Conservation (phyloP, 2,113 vertebrate genomes). For the Leucopternis melanops region DNA sequence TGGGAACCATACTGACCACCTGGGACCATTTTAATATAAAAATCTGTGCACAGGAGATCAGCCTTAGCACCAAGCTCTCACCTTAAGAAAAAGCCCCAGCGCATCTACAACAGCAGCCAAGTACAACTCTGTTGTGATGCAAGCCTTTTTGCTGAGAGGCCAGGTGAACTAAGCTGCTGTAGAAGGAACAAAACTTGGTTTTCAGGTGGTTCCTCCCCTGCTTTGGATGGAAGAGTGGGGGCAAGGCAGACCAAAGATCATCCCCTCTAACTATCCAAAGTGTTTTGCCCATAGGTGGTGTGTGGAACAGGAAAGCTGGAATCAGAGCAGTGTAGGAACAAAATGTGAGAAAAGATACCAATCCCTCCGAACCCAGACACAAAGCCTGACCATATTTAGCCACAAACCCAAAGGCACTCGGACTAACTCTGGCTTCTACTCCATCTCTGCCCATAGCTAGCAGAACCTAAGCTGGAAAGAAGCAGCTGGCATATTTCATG, state of each 20-base stretch:
- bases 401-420: neutral
- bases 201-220: neutral
- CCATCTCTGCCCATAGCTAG: neutral
- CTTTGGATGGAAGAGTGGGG: neutral
- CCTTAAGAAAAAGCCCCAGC: neutral
- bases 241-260: neutral
- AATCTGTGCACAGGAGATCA: neutral
- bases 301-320: neutral
- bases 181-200: neutral
- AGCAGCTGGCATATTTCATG: conserved; percentile 18
- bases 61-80: neutral
- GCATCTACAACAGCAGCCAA: neutral
- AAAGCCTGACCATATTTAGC: neutral
- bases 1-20: neutral
- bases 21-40: neutral
- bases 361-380: neutral
- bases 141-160: neutral
- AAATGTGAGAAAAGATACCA: neutral
- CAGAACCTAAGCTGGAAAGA: neutral
- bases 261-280: neutral
- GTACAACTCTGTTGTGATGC: neutral
- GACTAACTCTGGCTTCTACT: neutral
- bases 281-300: neutral
- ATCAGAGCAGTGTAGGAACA: neutral
- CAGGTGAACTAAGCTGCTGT: neutral